Percentiles rank a stretch among this genome's conserved stretches.
Conservation (phyloP, 2,888 invertebrate species). For the Calameuta idolon region DNA sequence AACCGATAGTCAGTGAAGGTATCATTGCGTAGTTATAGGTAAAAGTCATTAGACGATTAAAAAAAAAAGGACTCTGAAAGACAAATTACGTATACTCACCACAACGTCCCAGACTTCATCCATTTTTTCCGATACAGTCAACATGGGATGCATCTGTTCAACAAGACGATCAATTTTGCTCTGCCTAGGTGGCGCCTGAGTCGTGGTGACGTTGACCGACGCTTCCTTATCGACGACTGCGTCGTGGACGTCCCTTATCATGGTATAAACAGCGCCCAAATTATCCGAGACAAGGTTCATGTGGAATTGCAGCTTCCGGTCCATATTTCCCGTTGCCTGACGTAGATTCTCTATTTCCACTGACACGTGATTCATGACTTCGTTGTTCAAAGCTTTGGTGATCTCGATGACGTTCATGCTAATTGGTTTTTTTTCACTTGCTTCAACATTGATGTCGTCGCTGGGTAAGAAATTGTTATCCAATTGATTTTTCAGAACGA, state of each 20-base stretch:
- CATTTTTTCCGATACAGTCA: slow-evolving; percentile 89
- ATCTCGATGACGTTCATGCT: slow-evolving; percentile 87
- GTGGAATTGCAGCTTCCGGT: slow-evolving; percentile 86
- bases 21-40: not conserved
- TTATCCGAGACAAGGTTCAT: slow-evolving; percentile 87
- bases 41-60: not conserved
- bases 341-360: slow-evolving; percentile 84
- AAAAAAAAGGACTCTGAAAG: not conserved
- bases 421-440: slow-evolving; percentile 87
- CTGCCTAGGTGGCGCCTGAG: slow-evolving; percentile 73
- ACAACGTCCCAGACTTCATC: slow-evolving; percentile 93
- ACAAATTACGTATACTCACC: slow-evolving; percentile 57
- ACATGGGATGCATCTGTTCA: slow-evolving; percentile 86
- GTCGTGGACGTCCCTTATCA: slow-evolving; percentile 86
- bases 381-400: slow-evolving; percentile 84
- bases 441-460: slow-evolving; percentile 88
- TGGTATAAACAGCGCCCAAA: slow-evolving; percentile 80
- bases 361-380: slow-evolving; percentile 84
- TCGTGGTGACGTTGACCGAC: slow-evolving; percentile 71
- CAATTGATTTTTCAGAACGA: slow-evolving; percentile 83
- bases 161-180: slow-evolving; percentile 86
- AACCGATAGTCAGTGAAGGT: not conserved
- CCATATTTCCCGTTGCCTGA: slow-evolving; percentile 81
- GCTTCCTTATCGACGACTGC: slow-evolving; percentile 83
- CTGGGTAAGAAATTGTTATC: slow-evolving; percentile 83